Evolutionary conservation across 2,888 invertebrate genomes (phyloP).

Genomic region (Drosophila atripex): DNA sequence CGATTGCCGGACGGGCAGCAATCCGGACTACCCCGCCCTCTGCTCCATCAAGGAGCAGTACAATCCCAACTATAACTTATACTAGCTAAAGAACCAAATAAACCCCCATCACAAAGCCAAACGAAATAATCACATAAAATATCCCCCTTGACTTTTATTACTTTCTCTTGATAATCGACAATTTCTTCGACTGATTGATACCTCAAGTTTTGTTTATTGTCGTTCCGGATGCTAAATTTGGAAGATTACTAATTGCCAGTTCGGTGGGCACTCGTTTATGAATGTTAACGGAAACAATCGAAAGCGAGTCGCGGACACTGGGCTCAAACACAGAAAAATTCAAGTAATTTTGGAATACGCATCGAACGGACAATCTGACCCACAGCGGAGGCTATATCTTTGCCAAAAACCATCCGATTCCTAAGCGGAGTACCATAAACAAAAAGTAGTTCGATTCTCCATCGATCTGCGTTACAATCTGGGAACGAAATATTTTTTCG

Average conservation of each 20-base stretch:
- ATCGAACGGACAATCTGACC: too few species aligned
- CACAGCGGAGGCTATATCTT: too few species aligned
- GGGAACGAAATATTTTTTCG: too few species aligned
- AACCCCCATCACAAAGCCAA: background rate
- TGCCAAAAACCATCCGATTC: too few species aligned
- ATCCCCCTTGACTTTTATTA: constrained; percentile 14
- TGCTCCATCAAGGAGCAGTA: constrained; percentile 79
- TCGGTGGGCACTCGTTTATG: constrained; percentile 27
- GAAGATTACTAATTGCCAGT: constrained; percentile 35
- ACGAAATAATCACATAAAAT: constrained; percentile 14
- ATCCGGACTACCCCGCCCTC: constrained; percentile 78
- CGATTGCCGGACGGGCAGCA: constrained; percentile 75
- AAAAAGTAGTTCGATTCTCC: too few species aligned
- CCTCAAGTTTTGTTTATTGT: constrained; percentile 34
- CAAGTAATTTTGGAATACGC: background rate
- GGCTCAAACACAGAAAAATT: background rate
- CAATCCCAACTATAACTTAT: constrained; percentile 81
- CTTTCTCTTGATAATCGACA: constrained; percentile 11
- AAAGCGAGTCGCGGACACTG: constrained; percentile 36
- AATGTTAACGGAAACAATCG: constrained; percentile 42
- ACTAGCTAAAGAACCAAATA: constrained; percentile 28
- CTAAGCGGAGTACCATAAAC: too few species aligned
- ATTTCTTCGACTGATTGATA: constrained; percentile 36
- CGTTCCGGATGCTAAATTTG: constrained; percentile 46
- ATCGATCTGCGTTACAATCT: too few species aligned